Conservation (phyloP, 2,888 invertebrate genomes). For the Calameuta pallipes region DNA sequence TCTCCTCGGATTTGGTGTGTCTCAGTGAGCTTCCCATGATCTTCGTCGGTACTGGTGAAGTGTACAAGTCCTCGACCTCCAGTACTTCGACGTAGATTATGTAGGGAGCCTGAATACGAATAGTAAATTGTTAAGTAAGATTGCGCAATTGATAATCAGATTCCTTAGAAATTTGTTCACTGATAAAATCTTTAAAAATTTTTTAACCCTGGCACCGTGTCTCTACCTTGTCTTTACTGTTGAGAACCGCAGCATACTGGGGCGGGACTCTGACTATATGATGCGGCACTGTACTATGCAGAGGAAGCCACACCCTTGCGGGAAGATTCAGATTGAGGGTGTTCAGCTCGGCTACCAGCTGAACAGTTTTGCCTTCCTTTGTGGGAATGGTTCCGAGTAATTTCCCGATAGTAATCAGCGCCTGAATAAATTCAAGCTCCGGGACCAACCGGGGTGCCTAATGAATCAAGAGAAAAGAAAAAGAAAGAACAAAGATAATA, state of each 20-base stretch:
- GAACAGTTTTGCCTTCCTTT: slow-evolving; percentile 92
- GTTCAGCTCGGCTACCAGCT: slow-evolving; percentile 92
- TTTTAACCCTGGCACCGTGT: neutral
- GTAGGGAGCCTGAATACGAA: slow-evolving; percentile 83
- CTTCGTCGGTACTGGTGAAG: slow-evolving; percentile 90
- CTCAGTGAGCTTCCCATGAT: slow-evolving; percentile 83
- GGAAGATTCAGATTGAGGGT: slow-evolving; percentile 96
- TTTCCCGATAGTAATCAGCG: slow-evolving; percentile 88
- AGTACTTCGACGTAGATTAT: slow-evolving; percentile 98
- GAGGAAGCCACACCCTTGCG: slow-evolving; percentile 96
- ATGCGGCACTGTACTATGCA: slow-evolving; percentile 87
- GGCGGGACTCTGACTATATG: slow-evolving; percentile 97
- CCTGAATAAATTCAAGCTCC: slow-evolving; percentile 87
- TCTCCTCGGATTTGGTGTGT: slow-evolving; percentile 95
- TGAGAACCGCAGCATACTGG: slow-evolving; percentile 96
- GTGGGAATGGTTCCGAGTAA: slow-evolving; percentile 83
- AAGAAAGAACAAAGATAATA: slow-evolving; percentile 14
- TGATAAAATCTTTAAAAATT: neutral
- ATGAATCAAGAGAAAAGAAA: slow-evolving; percentile 18
- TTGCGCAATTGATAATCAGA: too few species aligned
- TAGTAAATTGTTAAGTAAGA: neutral
- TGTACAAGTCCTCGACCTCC: slow-evolving; percentile 85
- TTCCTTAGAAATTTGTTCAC: neutral
- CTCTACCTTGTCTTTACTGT: slow-evolving; percentile 94
- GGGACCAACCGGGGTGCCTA: slow-evolving; percentile 86